phyloP scores from a whole-genome alignment of 2,888 invertebrate species.

The Heliconius charithonia region DNA sequence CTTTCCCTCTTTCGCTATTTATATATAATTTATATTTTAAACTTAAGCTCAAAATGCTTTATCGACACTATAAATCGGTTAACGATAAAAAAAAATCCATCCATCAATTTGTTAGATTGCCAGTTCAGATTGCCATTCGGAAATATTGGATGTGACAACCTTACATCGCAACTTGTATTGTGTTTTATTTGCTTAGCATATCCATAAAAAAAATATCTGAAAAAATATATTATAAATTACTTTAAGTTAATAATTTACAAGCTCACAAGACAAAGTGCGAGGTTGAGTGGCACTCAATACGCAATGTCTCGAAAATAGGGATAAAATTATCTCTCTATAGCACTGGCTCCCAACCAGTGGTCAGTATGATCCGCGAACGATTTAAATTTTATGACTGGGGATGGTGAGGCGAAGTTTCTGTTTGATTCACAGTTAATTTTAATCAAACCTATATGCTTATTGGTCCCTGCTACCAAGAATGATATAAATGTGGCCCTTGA shows the following conservation, averaged over 20 bases:
- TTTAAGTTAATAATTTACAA: too few species aligned
- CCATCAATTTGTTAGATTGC: slow-evolving; percentile 23
- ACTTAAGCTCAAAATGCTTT: not conserved
- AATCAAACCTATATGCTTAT: too few species aligned
- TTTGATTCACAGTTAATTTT: too few species aligned
- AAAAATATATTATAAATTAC: too few species aligned
- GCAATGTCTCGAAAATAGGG: not conserved
- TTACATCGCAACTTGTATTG: not conserved
- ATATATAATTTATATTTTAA: not conserved
- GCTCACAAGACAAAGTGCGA: not conserved
- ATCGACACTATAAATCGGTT: not conserved
- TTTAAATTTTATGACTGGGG: too few species aligned
- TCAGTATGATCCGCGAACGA: too few species aligned
- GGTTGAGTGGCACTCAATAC: not conserved
- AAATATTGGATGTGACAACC: slow-evolving; percentile 20
- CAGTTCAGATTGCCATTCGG: slow-evolving; percentile 25
- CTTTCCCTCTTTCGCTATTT: too few species aligned
- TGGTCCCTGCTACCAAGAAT: too few species aligned
- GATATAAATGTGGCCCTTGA: too few species aligned
- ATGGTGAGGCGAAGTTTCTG: too few species aligned
- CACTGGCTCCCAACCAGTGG: too few species aligned
- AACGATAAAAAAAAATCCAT: slow-evolving; percentile 9
- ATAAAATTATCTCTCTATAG: not conserved
- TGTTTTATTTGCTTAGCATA: not conserved
- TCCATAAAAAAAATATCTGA: not conserved